Percentiles rank a stretch among this genome's conserved stretches.
phyloP scores from a whole-genome alignment of 2,888 invertebrate species.

The Cephonodes hylas region DNA sequence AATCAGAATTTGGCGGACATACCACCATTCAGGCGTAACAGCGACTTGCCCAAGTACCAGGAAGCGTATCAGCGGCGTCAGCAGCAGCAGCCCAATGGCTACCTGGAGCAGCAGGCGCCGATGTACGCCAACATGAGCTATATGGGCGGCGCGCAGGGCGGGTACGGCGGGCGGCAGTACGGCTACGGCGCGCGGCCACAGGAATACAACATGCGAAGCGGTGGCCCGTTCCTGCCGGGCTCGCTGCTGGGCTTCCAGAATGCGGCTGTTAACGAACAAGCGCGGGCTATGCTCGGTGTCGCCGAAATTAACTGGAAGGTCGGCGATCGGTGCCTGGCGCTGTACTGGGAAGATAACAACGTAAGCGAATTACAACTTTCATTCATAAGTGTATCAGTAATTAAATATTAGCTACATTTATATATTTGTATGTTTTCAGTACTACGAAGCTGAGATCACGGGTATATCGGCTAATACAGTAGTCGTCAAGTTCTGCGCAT shows the following conservation, averaged over 20 bases:
- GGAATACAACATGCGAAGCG: slow-evolving; percentile 51
- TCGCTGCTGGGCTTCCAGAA: slow-evolving; percentile 76
- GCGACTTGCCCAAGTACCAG: slow-evolving; percentile 54
- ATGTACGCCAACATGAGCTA: slow-evolving; percentile 54
- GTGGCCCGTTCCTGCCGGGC: slow-evolving; percentile 65
- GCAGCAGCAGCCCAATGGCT: slow-evolving; percentile 59
- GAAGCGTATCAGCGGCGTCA: slow-evolving; percentile 55
- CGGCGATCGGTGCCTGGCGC: slow-evolving; percentile 92
- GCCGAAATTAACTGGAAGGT: slow-evolving; percentile 85
- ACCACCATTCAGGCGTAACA: slow-evolving; percentile 49
- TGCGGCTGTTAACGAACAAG: slow-evolving; percentile 76
- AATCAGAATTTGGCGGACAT: slow-evolving; percentile 52
- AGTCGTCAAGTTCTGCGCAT: slow-evolving; percentile 92
- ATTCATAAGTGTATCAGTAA: background rate
- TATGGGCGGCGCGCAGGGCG: slow-evolving; percentile 36
- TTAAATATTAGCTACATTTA: background rate
- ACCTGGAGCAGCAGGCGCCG: slow-evolving; percentile 50
- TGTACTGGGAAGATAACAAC: slow-evolving; percentile 96
- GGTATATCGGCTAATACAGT: slow-evolving; percentile 91
- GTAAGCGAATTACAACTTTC: slow-evolving; percentile 65
- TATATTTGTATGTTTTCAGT: slow-evolving; percentile 71
- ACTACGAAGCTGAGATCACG: slow-evolving; percentile 91
- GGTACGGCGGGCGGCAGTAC: slow-evolving; percentile 49
- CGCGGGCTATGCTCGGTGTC: slow-evolving; percentile 77
- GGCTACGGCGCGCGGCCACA: slow-evolving; percentile 49